A percentile compares a stretch with the other conserved stretches of the same genome.
phyloP scores from a whole-genome alignment of 2,797 vertebrate genomes.

The Muscicapa striata region DNA sequence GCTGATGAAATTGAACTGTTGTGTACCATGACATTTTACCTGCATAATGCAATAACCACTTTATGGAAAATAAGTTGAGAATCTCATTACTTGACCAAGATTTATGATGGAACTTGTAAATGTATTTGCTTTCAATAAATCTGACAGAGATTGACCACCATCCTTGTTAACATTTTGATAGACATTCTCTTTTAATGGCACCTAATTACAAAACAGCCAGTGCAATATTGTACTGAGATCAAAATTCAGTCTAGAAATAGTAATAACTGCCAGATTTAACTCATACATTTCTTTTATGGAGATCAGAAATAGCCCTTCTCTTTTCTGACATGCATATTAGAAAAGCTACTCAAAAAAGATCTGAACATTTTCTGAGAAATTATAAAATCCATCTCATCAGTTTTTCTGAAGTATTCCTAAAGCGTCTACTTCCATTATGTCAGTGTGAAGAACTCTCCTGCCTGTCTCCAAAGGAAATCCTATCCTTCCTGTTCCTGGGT shows the following conservation, averaged over 20 bases:
- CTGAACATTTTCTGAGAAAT: not conserved
- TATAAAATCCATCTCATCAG: not conserved
- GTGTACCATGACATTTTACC: constrained; percentile 28
- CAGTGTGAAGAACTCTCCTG: not conserved
- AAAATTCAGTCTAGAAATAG: constrained; percentile 51
- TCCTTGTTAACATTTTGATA: constrained; percentile 55
- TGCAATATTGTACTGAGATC: not conserved
- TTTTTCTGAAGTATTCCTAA: not conserved
- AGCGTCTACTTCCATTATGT: not conserved
- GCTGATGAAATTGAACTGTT: constrained; percentile 47
- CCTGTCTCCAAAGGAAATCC: not conserved
- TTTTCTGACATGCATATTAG: constrained; percentile 16
- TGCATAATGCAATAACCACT: constrained; percentile 36
- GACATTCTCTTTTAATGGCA: constrained; percentile 32
- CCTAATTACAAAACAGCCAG: constrained; percentile 51
- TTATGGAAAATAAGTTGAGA: constrained; percentile 59
- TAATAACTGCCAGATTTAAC: constrained; percentile 45
- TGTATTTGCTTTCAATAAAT: constrained; percentile 63
- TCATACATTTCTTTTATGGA: constrained; percentile 14
- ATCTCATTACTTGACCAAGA: constrained; percentile 46
- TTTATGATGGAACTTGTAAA: constrained; percentile 49
- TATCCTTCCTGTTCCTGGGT: not conserved
- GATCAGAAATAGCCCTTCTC: constrained; percentile 30
- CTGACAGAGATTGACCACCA: constrained; percentile 36
- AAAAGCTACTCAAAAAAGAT: constrained; percentile 10